Base-by-base conservation (phyloP, 2,888 invertebrate species). In the Pyrrhopygopsis socrates region DNA sequence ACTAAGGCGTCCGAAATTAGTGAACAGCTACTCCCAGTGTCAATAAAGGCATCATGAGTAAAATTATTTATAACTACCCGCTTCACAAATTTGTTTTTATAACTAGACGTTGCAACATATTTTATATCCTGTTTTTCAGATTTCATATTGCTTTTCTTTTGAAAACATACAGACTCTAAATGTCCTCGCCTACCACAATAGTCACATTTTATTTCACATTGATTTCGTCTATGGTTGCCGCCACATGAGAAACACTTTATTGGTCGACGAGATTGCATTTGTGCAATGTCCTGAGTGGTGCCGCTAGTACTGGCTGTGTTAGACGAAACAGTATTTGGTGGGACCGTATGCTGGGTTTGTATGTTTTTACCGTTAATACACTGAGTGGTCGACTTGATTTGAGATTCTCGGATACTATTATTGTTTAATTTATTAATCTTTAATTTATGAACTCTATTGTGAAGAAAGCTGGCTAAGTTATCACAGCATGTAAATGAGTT, bases 401-500 rank as follows among this genome's bases (percentile, higher is more conserved):
- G 45, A 45, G 18, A 18, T 45, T 45, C 45, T 45, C 15, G 45
- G 11, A 18, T 13, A 45, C 45, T 45, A 45, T 67, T 34, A 27
- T 20, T 34, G 34, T 11, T 34, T 67, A 20, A 30, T 20, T 20
- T 20, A 30, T 2, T 18, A 29, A 5, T 2, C 27, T 60, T 27
- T 2, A 27, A 60, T 60, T 27, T 24, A 27, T 38, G n/a, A n/a
- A n/a, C n/a, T n/a, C 45, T 8, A 15, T 15, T 45, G 45, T 45
- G 45, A 9, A 45, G 18, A 45, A 45, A 45, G 15, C 45, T 45
- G 15, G 89, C 89, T 38, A 90, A 73, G 18, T 81, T 80, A 54
- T 91, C 85, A 70, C 87, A 88, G 1, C 83, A 50, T 11, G 22
- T 30, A 54, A 90, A 92, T 65, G 83, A 85, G 74, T 79, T 88